Base-by-base conservation (phyloP, 2,113 vertebrate species). In the Sterrhoptilus dennistouni region DNA sequence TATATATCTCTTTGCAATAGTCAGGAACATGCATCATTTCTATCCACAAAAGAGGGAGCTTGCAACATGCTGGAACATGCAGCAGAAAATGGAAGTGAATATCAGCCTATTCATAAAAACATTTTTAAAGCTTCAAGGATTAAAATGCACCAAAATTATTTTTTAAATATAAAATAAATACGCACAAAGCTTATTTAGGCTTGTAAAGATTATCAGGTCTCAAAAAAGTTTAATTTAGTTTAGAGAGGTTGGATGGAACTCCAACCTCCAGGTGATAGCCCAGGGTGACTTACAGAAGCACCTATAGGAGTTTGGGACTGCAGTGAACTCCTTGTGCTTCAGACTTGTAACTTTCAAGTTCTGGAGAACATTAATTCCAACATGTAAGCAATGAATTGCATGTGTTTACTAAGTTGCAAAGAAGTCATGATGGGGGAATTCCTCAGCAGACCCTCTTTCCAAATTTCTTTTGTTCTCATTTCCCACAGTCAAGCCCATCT, bases 391-490 rank as follows among this genome's bases (percentile, higher is more conserved):
- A 86, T 61, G 70, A 63, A 22, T 54, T 70, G 52, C 91, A 88
- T 20, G 14, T 81, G 69, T 85, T 90, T 94, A n/a, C 64, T 68
- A 50, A 69, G 27, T 56, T 76, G 22, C 33, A 42, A 79, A 88
- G 66, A 68, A 54, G 29, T 47, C 70, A 35, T 28, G 60, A 36
- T 64, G 45, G 44, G 29, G 24, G 10, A 89, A 50, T 57, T 89
- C 70, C 70, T 66, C 81, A 72, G 14, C 35, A 95, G 85, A 61
- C 28, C 20, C 75, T 65, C 78, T 90, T 89, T 69, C 49, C 80
- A 72, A 94, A 80, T 33, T 57, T 52, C 61, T 93, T 96, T 93
- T 89, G 63, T 92, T 94, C 80, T 90, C 31, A 8, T 85, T 95
- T 89, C 57, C 74, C 76, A 65, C 76, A 95, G 59, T 57, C 57